phyloP scores from a whole-genome alignment of 2,888 invertebrate genomes.

The Uloborus plumipes region DNA sequence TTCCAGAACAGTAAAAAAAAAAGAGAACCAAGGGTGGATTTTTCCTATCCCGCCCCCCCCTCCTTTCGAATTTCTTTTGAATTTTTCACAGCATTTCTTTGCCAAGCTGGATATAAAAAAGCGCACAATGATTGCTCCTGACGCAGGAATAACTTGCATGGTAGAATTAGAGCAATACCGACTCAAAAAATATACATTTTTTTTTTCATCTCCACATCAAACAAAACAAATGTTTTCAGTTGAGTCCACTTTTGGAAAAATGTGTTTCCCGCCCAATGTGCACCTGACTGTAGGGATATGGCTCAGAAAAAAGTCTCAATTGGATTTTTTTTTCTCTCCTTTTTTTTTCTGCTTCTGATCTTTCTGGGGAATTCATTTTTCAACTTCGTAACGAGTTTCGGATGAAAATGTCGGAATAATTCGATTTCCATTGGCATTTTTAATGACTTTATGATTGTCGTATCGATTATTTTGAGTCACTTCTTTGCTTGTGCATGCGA shows the following conservation, averaged over 20 bases:
- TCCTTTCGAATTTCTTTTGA: conserved; percentile 13
- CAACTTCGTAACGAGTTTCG: conserved; percentile 2
- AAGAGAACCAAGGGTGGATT: conserved; percentile 23
- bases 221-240: conserved; percentile 45
- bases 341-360: neutral
- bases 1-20: conserved; percentile 9
- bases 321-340: neutral
- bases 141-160: too few relatives aligned
- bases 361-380: conserved; percentile 1
- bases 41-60: neutral
- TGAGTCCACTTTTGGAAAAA: conserved; percentile 25
- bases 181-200: too few relatives aligned
- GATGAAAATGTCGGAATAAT: conserved; percentile 4
- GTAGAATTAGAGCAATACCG: too few relatives aligned
- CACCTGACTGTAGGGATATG: conserved; percentile 5
- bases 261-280: conserved; percentile 10
- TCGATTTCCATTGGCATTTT: conserved; percentile 10
- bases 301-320: neutral
- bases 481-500: too few relatives aligned
- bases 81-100: conserved; percentile 22
- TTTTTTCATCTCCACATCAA: neutral
- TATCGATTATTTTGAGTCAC: neutral
- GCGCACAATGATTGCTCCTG: conserved; percentile 20
- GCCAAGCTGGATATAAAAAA: neutral
- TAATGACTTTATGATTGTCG: conserved; percentile 5